Conservation (phyloP, 2,888 invertebrate species). For the Rhagonycha lutea region DNA sequence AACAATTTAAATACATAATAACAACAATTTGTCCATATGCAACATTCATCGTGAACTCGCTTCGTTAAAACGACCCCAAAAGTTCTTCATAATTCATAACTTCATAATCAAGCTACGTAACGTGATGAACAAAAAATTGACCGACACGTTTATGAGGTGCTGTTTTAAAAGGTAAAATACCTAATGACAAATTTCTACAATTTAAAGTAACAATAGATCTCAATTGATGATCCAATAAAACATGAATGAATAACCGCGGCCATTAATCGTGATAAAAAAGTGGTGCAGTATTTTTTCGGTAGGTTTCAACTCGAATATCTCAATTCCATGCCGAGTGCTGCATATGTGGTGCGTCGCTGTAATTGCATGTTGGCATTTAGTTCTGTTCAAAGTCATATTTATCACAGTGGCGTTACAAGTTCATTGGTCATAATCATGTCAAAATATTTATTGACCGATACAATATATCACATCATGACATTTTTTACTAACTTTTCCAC, state of each 20-base stretch:
- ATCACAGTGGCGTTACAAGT: not conserved
- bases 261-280: constrained; percentile 49
- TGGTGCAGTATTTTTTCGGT: constrained; percentile 46
- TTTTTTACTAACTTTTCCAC: too few relatives aligned
- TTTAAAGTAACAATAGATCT: constrained; percentile 45
- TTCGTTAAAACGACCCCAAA: constrained; percentile 6
- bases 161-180: constrained; percentile 22
- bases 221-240: constrained; percentile 47
- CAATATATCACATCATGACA: too few relatives aligned
- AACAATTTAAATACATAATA: constrained; percentile 18
- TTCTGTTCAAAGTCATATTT: constrained; percentile 29
- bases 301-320: constrained; percentile 47
- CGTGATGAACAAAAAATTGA: constrained; percentile 1
- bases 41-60: constrained; percentile 1
- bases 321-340: constrained; percentile 40
- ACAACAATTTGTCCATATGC: constrained; percentile 8
- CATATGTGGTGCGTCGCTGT: constrained; percentile 38
- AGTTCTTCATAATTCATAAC: constrained; percentile 12
- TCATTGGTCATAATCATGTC: not conserved
- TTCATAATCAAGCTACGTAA: not conserved
- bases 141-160: not conserved
- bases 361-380: constrained; percentile 42
- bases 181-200: constrained; percentile 38
- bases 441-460: too few relatives aligned
- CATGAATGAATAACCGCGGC: constrained; percentile 51